A percentile compares a stretch with the other conserved stretches of the same genome.
Evolutionary conservation across 30 jellyfish, hydroid and myxozoan genomes (phyloP).

Genomic region (Catostylus mosaicus): DNA sequence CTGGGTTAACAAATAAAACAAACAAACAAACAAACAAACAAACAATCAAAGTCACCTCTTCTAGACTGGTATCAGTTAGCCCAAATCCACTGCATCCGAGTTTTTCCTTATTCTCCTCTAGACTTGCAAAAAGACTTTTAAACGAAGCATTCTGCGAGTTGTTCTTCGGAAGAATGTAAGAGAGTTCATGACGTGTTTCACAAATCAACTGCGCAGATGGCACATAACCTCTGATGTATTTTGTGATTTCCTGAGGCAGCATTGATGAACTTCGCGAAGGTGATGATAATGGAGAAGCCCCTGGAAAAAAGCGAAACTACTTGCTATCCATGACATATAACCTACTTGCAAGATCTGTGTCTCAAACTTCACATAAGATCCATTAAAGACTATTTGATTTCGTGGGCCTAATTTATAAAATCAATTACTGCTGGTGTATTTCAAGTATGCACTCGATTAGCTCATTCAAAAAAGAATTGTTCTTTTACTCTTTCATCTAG

Average conservation of each 20-base stretch:
- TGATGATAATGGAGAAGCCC: slow-evolving; percentile 44
- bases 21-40: too few relatives aligned
- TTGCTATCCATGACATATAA: background rate
- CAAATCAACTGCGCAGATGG: slow-evolving; percentile 94
- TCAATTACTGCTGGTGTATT: too few relatives aligned
- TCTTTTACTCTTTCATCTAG: too few relatives aligned
- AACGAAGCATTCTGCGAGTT: slow-evolving; percentile 60
- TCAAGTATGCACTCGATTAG: too few relatives aligned
- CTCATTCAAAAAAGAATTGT: too few relatives aligned
- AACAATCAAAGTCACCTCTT: too few relatives aligned
- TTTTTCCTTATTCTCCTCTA: slow-evolving; percentile 66
- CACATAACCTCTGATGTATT: slow-evolving; percentile 69
- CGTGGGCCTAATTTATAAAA: too few relatives aligned
- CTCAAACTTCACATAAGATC: too few relatives aligned
- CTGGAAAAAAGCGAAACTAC: background rate
- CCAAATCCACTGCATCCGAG: slow-evolving; percentile 90
- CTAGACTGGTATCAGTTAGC: slow-evolving; percentile 88
- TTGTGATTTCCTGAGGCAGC: slow-evolving; percentile 66
- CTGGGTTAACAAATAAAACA: too few relatives aligned
- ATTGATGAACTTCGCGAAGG: background rate
- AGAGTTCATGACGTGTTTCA: slow-evolving; percentile 85
- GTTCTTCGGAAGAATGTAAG: slow-evolving; percentile 88
- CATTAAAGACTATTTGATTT: too few relatives aligned
- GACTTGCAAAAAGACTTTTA: slow-evolving; percentile 60
- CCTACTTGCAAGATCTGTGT: too few relatives aligned